Evolutionary conservation across 2,888 invertebrate species (phyloP), one percentile per base, ranked within the genome.

Genomic region (Entomobrya multifasciata): DNA sequence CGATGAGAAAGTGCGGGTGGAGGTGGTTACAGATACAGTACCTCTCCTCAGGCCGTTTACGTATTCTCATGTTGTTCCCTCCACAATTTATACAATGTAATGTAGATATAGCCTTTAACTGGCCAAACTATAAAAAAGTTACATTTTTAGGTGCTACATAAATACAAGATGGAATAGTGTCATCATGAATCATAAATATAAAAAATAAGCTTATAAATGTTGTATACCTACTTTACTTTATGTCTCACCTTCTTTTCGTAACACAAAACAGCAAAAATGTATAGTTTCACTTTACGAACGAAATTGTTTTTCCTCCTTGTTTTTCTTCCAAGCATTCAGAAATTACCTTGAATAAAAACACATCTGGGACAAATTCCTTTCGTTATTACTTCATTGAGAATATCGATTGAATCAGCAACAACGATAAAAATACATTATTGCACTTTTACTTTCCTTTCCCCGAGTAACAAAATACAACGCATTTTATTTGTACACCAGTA

Each of bases 281-380:
- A n/a, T 13, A 27, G 20, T 67, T 57, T 41, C 36, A 17, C 67
- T 65, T 17, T 65, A 41, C 11, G 49, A 49, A 22, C 4, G 10
- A 76, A 76, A 76, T 76, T 76, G 76, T 76, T 76, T 76, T 76
- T 30, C 30, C 36, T 15, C 36, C 44, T 57, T 49, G 74, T 76
- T 72, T 72, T 49, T n/a, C 25, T 57, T 49, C 25, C 25, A 62
- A 36, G 36, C 67, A 52, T 47, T 67, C 52, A 13, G 44, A 74
- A 82, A 60, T 47, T 72, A 49, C 44, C 25, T 81, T 22, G 44
- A 74, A 60, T 30, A 82, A 81, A 30, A 62, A 22, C 74, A 82
- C 82, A 74, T 72, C 36, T 82, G 82, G 82, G 82, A 82, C 30
- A 60, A 74, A 82, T 82, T 80, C 25, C 25, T 22, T 44, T 78